Percentiles rank a stretch among this genome's conserved stretches.
These are phyloP conservation scores for Drosophila ambigua DNA, from an alignment of 1,140 invertebrate species.

Conservation along the genomic window DNA sequence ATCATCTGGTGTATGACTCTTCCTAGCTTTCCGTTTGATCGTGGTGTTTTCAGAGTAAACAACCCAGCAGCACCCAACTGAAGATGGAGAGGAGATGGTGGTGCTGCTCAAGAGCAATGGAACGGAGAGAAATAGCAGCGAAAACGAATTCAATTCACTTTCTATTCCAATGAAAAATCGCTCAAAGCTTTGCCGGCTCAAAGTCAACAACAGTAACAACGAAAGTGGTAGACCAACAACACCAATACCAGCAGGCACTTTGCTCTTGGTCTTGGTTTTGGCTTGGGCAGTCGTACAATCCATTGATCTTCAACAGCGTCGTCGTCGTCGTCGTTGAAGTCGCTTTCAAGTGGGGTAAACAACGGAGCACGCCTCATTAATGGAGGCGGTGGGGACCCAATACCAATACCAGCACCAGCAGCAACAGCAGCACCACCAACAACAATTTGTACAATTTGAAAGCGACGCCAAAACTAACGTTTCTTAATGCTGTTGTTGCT, in stretches of 20 bases:
- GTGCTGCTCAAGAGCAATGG: slow-evolving; percentile 57
- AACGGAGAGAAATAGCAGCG: slow-evolving; percentile 48
- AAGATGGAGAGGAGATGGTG: slow-evolving; percentile 26
- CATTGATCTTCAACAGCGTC: slow-evolving; percentile 68
- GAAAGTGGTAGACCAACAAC: slow-evolving; percentile 73
- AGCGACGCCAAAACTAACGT: slow-evolving; percentile 67
- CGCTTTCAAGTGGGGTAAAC: slow-evolving; percentile 67
- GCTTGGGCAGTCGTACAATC: slow-evolving; percentile 48
- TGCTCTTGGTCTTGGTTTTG: slow-evolving; percentile 49
- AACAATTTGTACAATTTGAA: slow-evolving; percentile 69
- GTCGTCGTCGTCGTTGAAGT: slow-evolving; percentile 10
- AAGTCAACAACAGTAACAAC: slow-evolving; percentile 77
- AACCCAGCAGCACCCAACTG: slow-evolving; percentile 42
- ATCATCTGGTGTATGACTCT: slow-evolving; percentile 2
- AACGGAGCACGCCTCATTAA: slow-evolving; percentile 75
- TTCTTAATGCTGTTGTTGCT: slow-evolving; percentile 38
- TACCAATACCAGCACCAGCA: slow-evolving; percentile 18
- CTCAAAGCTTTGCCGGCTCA: slow-evolving; percentile 72
- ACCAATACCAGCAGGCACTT: slow-evolving; percentile 29
- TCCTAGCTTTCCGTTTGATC: slow-evolving; percentile 25
- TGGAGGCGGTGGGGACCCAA: slow-evolving; percentile 39
- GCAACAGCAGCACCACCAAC: slow-evolving; percentile 42
- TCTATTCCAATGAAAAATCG: slow-evolving; percentile 83
- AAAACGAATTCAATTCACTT: slow-evolving; percentile 82
- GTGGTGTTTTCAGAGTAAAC: slow-evolving; percentile 65